Conservation (phyloP, 2,888 invertebrate genomes). For the Chymomyza fuscimana region DNA sequence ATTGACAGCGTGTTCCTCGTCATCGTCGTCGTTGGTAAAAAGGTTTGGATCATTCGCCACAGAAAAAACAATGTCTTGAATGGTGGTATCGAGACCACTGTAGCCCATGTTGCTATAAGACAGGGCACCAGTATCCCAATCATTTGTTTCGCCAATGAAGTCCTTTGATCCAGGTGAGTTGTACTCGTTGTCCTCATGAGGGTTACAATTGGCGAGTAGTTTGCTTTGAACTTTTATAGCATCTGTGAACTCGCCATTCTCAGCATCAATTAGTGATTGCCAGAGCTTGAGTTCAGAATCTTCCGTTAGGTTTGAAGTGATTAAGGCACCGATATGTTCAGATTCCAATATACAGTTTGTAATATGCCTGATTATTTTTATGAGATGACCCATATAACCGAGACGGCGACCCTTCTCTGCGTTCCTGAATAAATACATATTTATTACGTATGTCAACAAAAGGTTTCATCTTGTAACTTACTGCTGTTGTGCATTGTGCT, state of each 20-base stretch:
- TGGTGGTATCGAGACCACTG: conserved; percentile 50
- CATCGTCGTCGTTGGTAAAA: conserved; percentile 69
- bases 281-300: conserved; percentile 81
- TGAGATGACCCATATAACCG: conserved; percentile 86
- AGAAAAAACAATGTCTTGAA: conserved; percentile 67
- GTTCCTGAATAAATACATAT: conserved; percentile 73
- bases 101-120: conserved; percentile 55
- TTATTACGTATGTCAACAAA: neutral
- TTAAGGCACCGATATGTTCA: conserved; percentile 82
- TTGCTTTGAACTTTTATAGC: conserved; percentile 75
- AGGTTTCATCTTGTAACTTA: conserved; percentile 81
- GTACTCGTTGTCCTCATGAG: conserved; percentile 75
- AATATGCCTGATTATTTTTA: conserved; percentile 83
- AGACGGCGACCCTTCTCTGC: conserved; percentile 82
- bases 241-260: conserved; percentile 75
- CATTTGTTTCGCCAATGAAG: conserved; percentile 49
- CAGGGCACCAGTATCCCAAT: conserved; percentile 42
- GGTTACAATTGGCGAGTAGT: conserved; percentile 78
- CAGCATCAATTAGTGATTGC: conserved; percentile 76
- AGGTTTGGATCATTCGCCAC: conserved; percentile 71
- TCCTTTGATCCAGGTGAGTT: conserved; percentile 68
- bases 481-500: conserved; percentile 88
- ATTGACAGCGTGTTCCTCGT: conserved; percentile 58
- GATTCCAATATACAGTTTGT: conserved; percentile 79
- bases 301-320: conserved; percentile 81